Evolutionary conservation across 92 coral and sea anemone genomes (phyloP).

Genomic region (Palythoa grandiflora): DNA sequence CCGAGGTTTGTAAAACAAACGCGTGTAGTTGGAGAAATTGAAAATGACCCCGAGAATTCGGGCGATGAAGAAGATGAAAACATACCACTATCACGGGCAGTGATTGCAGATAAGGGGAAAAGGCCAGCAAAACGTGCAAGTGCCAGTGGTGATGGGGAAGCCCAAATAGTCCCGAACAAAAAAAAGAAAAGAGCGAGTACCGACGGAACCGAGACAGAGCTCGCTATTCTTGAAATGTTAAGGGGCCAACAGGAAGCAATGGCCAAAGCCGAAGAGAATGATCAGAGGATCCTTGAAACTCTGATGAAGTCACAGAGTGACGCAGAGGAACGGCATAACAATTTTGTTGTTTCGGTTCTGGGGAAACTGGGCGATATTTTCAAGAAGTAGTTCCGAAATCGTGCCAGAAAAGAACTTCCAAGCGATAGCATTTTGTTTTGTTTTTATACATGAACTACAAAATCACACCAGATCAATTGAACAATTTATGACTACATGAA

Average conservation of each 20-base stretch:
- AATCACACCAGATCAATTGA: conserved; percentile 49
- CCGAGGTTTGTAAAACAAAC: conserved; percentile 53
- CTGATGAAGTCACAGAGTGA: conserved; percentile 50
- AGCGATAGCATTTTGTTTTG: conserved; percentile 49
- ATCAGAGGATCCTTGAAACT: conserved; percentile 50
- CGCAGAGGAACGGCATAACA: conserved; percentile 51
- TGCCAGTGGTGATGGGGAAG: conserved; percentile 52
- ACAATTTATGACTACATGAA: conserved; percentile 48
- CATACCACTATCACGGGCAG: conserved; percentile 53
- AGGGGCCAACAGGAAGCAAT: conserved; percentile 51
- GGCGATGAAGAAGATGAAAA: conserved; percentile 53
- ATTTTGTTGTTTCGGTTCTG: conserved; percentile 49
- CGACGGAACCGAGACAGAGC: conserved; percentile 52
- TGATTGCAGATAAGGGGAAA: conserved; percentile 49
- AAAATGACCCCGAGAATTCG: conserved; percentile 53
- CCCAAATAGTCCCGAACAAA: conserved; percentile 50
- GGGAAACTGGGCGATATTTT: conserved; percentile 50
- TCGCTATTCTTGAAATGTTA: conserved; percentile 49
- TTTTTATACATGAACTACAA: conserved; percentile 48
- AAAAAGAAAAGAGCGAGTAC: conserved; percentile 49
- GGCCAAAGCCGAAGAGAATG: conserved; percentile 51
- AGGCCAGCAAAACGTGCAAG: conserved; percentile 52
- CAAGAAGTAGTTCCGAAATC: conserved; percentile 49
- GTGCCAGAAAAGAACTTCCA: conserved; percentile 50
- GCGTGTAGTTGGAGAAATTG: conserved; percentile 53